Evolutionary conservation across 2,113 vertebrate genomes (phyloP).

Genomic region (Microcebus griseorufus): DNA sequence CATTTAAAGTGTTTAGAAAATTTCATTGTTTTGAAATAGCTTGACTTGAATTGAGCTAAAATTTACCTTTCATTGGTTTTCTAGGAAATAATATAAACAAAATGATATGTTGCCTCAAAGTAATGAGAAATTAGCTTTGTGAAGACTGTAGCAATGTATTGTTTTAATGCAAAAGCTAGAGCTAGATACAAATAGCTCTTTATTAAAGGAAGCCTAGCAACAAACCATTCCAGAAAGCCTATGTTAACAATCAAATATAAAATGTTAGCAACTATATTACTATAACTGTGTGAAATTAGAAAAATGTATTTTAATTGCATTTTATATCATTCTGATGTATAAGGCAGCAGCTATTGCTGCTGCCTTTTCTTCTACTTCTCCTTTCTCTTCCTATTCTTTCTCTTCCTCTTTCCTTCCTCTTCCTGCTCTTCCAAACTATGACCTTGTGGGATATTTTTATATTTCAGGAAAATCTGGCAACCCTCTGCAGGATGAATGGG

Average conservation of each 20-base stretch:
- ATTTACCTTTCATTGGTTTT: conserved; percentile 16
- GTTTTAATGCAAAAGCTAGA: conserved; percentile 38
- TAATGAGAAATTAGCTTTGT: conserved; percentile 20
- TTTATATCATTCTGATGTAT: neutral
- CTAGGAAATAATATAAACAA: conserved; percentile 41
- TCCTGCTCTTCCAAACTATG: neutral
- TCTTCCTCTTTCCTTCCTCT: neutral
- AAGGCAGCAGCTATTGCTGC: neutral
- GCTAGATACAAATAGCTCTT: neutral
- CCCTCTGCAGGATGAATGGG: neutral
- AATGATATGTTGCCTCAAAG: neutral
- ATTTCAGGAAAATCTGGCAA: neutral
- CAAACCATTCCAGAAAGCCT: neutral
- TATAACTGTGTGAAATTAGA: neutral
- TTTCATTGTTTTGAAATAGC: conserved; percentile 31
- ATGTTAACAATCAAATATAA: neutral
- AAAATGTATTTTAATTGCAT: neutral
- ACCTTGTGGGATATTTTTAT: neutral
- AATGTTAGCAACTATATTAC: neutral
- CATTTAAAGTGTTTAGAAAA: conserved; percentile 11
- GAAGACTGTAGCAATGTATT: neutral
- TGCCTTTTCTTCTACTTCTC: neutral
- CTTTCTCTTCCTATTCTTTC: neutral
- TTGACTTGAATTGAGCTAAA: neutral
- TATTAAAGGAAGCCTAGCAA: conserved; percentile 12